These are phyloP conservation scores for Eleginops maclovinus DNA, from an alignment of 2,113 vertebrate genomes.

Conservation along the genomic window DNA sequence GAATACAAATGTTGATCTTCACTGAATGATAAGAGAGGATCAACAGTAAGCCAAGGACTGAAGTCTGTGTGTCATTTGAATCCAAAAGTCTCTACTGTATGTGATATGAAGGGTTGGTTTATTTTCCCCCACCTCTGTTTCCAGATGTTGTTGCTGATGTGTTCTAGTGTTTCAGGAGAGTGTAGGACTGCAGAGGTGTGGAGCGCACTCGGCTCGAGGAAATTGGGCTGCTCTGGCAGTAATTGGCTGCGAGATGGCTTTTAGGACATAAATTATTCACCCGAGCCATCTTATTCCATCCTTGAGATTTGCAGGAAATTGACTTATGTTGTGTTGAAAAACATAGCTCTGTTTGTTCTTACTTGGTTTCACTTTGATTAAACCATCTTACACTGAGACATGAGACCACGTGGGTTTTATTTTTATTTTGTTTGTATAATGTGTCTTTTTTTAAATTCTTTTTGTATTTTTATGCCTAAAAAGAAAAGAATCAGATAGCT, in stretches of 20 bases:
- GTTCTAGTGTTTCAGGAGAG: neutral
- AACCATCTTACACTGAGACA: neutral
- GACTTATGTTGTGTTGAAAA: constrained; percentile 24
- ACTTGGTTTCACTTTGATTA: constrained; percentile 1
- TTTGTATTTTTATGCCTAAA: neutral
- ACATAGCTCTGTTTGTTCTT: constrained; percentile 14
- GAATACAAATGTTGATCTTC: neutral
- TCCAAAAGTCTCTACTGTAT: neutral
- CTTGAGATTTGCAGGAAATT: constrained; percentile 17
- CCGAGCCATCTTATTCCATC: constrained; percentile 18
- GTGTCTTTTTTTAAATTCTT: too few relatives aligned
- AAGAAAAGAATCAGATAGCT: neutral
- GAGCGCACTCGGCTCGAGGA: neutral
- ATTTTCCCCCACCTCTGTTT: too few relatives aligned
- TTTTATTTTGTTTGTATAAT: neutral
- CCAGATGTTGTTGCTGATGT: neutral
- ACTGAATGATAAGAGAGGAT: neutral
- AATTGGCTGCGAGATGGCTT: constrained; percentile 52
- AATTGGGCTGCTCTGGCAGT: constrained; percentile 29
- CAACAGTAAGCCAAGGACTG: neutral
- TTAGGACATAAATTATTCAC: constrained; percentile 59
- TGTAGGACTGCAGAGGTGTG: constrained; percentile 14
- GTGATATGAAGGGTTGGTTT: neutral
- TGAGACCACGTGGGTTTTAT: too few relatives aligned
- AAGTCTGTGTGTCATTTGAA: neutral